Base-by-base conservation (phyloP, 2,113 vertebrate species). In the Pelmatolapia mariae region DNA sequence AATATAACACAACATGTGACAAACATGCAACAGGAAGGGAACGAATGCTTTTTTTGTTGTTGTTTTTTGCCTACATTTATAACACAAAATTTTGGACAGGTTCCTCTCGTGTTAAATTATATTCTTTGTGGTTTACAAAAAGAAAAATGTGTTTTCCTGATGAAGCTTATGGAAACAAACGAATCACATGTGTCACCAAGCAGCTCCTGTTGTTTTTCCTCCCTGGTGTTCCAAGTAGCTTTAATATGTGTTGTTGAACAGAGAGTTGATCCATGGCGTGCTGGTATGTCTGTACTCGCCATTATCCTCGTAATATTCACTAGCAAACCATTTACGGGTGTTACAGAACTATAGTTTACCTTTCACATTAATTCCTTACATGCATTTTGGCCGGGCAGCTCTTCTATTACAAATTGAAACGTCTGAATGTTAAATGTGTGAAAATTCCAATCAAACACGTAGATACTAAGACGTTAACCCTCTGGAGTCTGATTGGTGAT, bases 1-100 rank as follows among this genome's bases (percentile, higher is more conserved):
- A 57, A 56, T 56, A 13, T 26, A 33, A 63, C 59, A 61, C 3
- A 33, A 61, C 26, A 61, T 6, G 15, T 31, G 29, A 33, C 29
- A 19, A 31, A 18, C 2, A 61, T 63, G 59, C 59, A 63, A 63
- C 59, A 61, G 57, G 9, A 59, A 6, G 2, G 3, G 57, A 61
- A 33, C 5, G 2, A 7, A 53, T 53, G 52, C 1, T 31, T 63
- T 22, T 4, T 7, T 47, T 57, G 29, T 31, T 63, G 9, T 33
- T 29, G 56, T 5, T 45, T 15, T 22, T 71, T 43, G 15, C 24
- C 3, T 76, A 29, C 1, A 16, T 47, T 18, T 29, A 47, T 29
- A 18, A 16, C 22, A 71, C 18, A 24, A 2, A 3, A 8, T 4
- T 1, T 43, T 26, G 22, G 13, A 73, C 1, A 0, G 22, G 26